Evolutionary conservation across 2,113 vertebrate genomes (phyloP).

Genomic region (Puma concolor): DNA sequence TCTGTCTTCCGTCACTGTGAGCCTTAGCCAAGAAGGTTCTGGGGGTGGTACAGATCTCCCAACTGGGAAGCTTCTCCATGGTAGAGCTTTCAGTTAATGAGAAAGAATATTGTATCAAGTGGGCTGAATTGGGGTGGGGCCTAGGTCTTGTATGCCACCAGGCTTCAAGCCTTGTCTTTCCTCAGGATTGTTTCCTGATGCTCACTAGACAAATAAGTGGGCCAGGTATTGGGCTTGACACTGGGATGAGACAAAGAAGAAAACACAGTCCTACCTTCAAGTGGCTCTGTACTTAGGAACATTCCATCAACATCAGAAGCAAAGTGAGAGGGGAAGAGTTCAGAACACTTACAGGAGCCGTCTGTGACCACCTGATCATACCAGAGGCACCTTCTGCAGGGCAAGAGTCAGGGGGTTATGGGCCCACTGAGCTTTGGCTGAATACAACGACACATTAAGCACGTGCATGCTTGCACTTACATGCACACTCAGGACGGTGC

Average conservation of each 20-base stretch:
- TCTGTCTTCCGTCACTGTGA: background rate
- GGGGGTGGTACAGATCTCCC: background rate
- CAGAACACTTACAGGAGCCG: background rate
- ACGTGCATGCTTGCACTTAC: fast-evolving
- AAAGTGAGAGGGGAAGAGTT: background rate
- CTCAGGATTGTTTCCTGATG: background rate
- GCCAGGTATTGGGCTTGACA: background rate
- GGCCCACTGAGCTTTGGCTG: background rate
- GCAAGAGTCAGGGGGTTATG: fast-evolving
- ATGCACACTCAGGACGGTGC: too few relatives aligned
- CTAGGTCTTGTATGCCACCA: background rate
- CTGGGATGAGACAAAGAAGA: background rate
- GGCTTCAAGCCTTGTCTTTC: background rate
- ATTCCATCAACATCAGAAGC: background rate
- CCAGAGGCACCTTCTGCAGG: background rate
- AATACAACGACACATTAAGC: background rate
- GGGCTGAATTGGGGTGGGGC: background rate
- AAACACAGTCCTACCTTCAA: background rate
- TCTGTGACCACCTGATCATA: background rate
- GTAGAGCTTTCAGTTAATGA: background rate
- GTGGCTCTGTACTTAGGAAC: background rate
- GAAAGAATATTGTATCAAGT: background rate
- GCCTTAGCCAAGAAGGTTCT: background rate
- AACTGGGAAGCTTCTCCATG: background rate
- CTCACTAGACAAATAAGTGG: background rate